A percentile compares a stretch with the other conserved stretches of the same genome.
Conservation (phyloP, 2,888 invertebrate species). For the Maniola hyperantus region DNA sequence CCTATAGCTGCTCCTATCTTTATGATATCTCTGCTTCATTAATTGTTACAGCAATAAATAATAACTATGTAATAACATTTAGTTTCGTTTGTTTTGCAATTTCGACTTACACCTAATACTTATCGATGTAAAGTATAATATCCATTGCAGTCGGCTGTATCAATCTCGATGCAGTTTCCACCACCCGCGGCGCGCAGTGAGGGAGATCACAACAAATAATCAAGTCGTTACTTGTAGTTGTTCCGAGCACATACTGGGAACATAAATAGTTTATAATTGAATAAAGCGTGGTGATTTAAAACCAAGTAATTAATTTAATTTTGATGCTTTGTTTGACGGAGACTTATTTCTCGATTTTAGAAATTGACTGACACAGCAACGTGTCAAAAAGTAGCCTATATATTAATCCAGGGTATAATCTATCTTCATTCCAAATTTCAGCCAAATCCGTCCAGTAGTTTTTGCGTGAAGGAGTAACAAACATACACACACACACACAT, state of each 20-base stretch:
- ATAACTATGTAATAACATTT: constrained; percentile 52
- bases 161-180: constrained; percentile 43
- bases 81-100: constrained; percentile 75
- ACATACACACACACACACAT: too few relatives aligned
- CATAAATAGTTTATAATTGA: constrained; percentile 32
- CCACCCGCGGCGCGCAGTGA: constrained; percentile 69
- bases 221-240: constrained; percentile 48
- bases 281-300: constrained; percentile 6
- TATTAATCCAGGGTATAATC: too few relatives aligned
- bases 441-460: too few relatives aligned
- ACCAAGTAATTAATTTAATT: too few relatives aligned
- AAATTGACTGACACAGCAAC: too few relatives aligned
- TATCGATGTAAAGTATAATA: constrained; percentile 48
- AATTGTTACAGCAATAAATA: constrained; percentile 63
- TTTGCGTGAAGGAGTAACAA: too few relatives aligned
- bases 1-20: background rate
- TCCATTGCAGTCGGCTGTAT: constrained; percentile 24
- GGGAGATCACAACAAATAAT: constrained; percentile 80
- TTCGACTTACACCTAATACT: constrained; percentile 49
- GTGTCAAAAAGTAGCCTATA: too few relatives aligned
- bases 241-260: constrained; percentile 38
- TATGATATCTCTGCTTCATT: constrained; percentile 53
- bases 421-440: too few relatives aligned
- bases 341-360: too few relatives aligned
- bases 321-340: too few relatives aligned